Conservation (phyloP, 2,797 vertebrate genomes). For the Myotis pilosus region DNA sequence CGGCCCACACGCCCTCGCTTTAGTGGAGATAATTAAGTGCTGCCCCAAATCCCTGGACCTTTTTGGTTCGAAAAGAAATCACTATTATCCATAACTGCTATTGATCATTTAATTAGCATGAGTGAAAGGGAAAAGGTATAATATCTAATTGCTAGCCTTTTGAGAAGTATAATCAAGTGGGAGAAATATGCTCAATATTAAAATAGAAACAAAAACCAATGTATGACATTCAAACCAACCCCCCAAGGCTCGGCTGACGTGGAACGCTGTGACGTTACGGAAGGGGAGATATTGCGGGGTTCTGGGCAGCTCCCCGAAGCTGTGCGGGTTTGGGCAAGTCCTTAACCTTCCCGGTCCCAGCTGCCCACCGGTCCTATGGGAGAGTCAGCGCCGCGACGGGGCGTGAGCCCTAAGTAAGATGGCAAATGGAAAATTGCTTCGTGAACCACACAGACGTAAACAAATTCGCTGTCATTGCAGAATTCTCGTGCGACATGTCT, state of each 20-base stretch:
- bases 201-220: neutral
- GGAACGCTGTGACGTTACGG: neutral
- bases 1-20: neutral
- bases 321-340: neutral
- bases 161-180: neutral
- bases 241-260: neutral
- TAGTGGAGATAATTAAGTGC: neutral
- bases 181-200: neutral
- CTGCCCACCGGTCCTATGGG: rapidly evolving
- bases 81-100: neutral
- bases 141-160: neutral
- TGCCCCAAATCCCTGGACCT: neutral
- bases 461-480: neutral
- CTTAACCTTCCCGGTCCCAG: too few relatives aligned
- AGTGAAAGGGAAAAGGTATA: neutral
- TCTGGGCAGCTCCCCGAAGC: neutral
- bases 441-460: neutral
- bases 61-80: conserved; percentile 9
- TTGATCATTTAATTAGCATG: neutral
- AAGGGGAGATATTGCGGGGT: neutral
- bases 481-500: neutral
- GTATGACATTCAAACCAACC: neutral
- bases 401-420: neutral
- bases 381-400: neutral
- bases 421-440: neutral